These are phyloP conservation scores for Hermetia illucens DNA, from an alignment of 1,140 invertebrate genomes.

Conservation along the genomic window DNA sequence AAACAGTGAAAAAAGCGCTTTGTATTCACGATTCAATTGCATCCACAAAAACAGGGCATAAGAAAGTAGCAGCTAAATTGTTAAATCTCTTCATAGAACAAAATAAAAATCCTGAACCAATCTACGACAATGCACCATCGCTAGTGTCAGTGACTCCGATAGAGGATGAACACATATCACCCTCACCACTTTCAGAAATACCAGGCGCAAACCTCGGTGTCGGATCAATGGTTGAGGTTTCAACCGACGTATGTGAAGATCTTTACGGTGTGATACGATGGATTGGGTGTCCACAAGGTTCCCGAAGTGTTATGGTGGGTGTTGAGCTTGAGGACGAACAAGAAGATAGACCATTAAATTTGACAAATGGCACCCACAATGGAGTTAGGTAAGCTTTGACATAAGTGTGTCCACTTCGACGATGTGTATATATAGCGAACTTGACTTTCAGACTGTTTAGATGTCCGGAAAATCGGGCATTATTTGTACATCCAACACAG, in stretches of 20 bases:
- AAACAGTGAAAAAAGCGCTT: too few relatives aligned
- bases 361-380: conserved; percentile 64
- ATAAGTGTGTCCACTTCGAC: not conserved
- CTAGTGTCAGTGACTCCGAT: not conserved
- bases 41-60: too few relatives aligned
- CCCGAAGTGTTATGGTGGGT: conserved; percentile 33
- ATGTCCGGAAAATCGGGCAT: conserved; percentile 37
- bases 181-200: conserved; percentile 10
- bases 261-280: conserved; percentile 74
- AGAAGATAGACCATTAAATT: conserved; percentile 34
- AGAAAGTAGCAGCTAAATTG: too few relatives aligned
- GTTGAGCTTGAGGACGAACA: conserved; percentile 61
- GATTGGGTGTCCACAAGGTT: conserved; percentile 46
- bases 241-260: conserved; percentile 24
- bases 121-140: conserved; percentile 10
- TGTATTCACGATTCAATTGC: too few relatives aligned
- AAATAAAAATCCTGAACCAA: conserved; percentile 3
- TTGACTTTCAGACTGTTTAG: conserved; percentile 9
- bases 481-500: conserved; percentile 63
- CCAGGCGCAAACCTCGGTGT: conserved; percentile 43
- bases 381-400: conserved; percentile 28
- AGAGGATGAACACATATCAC: conserved; percentile 8
- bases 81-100: conserved; percentile 5
- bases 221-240: conserved; percentile 60
- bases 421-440: not conserved